Evolutionary conservation across 1,140 invertebrate genomes (phyloP), one percentile per base, ranked within the genome.

Genomic region (Drosophila asahinai): DNA sequence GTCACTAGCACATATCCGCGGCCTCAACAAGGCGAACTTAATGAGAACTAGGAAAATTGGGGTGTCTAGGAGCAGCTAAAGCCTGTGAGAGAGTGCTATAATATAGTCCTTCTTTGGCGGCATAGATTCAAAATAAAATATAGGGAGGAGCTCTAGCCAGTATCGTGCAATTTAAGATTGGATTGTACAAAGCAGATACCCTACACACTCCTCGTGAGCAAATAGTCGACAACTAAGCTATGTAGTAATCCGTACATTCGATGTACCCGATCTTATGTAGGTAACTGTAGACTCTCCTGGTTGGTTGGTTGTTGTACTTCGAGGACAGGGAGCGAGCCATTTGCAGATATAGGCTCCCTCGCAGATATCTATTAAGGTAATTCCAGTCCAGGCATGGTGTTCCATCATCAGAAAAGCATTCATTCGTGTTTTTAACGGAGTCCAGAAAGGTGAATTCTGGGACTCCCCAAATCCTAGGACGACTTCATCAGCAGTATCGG

Each of bases 401-500:
- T 73, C 33, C 52, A 51, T 73, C 66, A 59, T 33, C 70, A 40
- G 38, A n/a, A 42, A 36, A 40, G 33, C 27, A 7, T 43, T 51
- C 14, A 15, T 52, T 59, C 25, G 51, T 38, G 19, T 86, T 83
- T 91, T 92, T 92, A 92, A 82, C 91, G 91, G 91, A 92, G 91
- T 89, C 91, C 91, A 92, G 91, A 91, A 61, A 79, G 60, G 19
- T 87, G 86, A 49, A 66, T 65, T 89, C 91, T 92, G 89, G 91
- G 91, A 76, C 91, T 92, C 91, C 91, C 81, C 67, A 92, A 92
- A 79, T 92, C 91, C 91, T 93, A 93, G 87, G 92, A 92, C 47
- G 94, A 96, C 83, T 96, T 96, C 36, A 96, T 93, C 9, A 96
- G 91, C 25, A 96, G 92, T 51, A 96, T 95, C 2, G 96, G 96